Evolutionary conservation across 2,113 vertebrate species (phyloP).

Genomic region (Gnathonemus echidnorhynchus): DNA sequence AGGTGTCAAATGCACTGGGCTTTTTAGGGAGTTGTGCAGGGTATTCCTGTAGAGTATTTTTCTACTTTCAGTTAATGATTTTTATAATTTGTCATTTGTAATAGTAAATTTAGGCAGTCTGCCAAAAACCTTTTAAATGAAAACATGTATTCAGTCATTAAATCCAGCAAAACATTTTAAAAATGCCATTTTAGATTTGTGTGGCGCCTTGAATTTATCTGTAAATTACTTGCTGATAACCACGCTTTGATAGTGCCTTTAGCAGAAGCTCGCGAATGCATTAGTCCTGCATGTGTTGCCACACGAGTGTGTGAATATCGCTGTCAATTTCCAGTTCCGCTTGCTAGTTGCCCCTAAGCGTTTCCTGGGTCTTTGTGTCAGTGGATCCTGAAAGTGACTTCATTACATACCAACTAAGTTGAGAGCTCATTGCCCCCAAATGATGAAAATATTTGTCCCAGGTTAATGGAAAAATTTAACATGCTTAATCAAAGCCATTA

Average conservation of each 20-base stretch:
- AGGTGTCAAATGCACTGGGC: neutral
- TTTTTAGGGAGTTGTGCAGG: neutral
- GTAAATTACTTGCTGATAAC: neutral
- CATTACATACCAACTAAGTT: neutral
- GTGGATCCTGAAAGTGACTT: neutral
- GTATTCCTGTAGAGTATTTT: neutral
- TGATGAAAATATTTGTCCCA: neutral
- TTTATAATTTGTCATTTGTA: neutral
- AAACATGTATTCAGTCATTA: neutral
- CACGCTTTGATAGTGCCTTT: neutral
- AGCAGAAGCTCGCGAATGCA: neutral
- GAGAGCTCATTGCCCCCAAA: neutral
- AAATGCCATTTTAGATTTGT: neutral
- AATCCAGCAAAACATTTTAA: neutral
- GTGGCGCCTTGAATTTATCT: neutral
- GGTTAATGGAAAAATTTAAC: neutral
- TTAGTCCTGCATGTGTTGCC: neutral
- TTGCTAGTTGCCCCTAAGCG: neutral
- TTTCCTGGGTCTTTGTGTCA: neutral
- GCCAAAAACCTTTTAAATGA: neutral
- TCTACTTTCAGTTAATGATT: neutral
- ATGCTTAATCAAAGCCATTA: neutral
- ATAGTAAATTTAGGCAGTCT: neutral
- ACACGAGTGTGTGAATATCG: neutral
- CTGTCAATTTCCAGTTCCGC: neutral